Base-by-base conservation (phyloP, 2,797 vertebrate species). In the Sebastes wilsoni region DNA sequence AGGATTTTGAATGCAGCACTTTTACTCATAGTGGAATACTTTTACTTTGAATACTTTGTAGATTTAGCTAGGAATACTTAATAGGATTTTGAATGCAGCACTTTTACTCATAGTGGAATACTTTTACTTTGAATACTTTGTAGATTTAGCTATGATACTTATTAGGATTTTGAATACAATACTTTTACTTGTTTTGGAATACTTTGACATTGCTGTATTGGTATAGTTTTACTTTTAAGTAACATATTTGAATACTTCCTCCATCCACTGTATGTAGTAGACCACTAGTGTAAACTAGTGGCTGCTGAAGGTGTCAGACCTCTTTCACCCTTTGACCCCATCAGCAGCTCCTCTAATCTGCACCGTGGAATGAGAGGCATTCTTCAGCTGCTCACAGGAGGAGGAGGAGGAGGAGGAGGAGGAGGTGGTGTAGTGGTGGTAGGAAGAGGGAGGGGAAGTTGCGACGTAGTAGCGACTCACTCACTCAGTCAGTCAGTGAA, bases 281-380 rank as follows among this genome's bases (percentile, higher is more conserved):
- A 42, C 14, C 38, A 42, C 34, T 54, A 2, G 66, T 38, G 73
- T 66, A 42, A 71, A 64, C n/a, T 18, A 4, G 22, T 23, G 62
- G 23, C 8, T 54, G 71, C 9, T 54, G 71, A 13, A 75, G 78
- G 83, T 82, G 83, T 78, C 69, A 6, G 79, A 67, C 42, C 81
- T 79, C 42, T 27, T 62, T 62, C 77, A 72, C 75, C 87, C 87
- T 78, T 71, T 88, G 84, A 92, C 91, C 90, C 77, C 81, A 42
- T 42, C 38, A 65, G 78, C 87, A 89, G 89, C 73, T 86, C 82
- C 85, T 82, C 84, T 89, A 90, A 92, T 92, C 89, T 85, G 88
- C 78, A 20, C 25, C 22, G 60, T 86, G 91, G 90, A 91, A 92
- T 90, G 90, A 92, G 80, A 74, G 73, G 88, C 91, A 91, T 92